Percentiles rank a stretch among this genome's conserved stretches.
phyloP scores from a whole-genome alignment of 2,797 vertebrate species.

The Melanogrammus aeglefinus region DNA sequence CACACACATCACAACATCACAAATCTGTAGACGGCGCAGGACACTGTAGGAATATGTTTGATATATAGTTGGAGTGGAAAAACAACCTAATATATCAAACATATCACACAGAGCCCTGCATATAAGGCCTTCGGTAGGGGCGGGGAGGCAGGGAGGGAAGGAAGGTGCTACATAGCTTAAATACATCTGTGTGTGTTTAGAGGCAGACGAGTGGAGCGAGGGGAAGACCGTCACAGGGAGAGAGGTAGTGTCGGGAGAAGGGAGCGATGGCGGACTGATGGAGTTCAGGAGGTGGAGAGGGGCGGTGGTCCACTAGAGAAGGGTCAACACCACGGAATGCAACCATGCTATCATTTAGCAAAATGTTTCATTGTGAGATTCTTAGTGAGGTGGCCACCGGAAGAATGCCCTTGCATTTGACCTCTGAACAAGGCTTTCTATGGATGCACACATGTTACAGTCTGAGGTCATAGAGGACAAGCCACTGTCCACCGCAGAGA shows the following conservation, averaged over 20 bases:
- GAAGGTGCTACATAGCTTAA: conserved; percentile 2
- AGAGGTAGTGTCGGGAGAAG: conserved; percentile 18
- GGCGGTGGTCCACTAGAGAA: neutral
- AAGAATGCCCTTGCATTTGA: neutral
- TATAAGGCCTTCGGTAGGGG: conserved; percentile 83
- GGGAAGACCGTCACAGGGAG: neutral
- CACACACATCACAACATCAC: conserved; percentile 45
- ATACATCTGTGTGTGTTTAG: neutral
- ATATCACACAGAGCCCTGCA: conserved; percentile 99
- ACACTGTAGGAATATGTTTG: conserved; percentile 99
- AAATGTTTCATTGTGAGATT: neutral
- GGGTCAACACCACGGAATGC: neutral
- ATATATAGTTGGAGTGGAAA: conserved; percentile 99
- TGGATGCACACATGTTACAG: neutral
- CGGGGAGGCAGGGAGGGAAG: conserved; percentile 38
- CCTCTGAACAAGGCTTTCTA: neutral
- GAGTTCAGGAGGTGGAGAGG: conserved; percentile 1
- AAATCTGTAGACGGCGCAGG: conserved; percentile 92
- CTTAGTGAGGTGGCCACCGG: neutral
- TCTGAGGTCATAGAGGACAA: neutral
- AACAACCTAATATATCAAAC: conserved; percentile 99
- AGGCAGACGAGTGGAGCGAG: neutral
- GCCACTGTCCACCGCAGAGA: neutral
- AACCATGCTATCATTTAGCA: neutral
- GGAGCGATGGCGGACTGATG: conserved; percentile 14